Evolutionary conservation across 2,888 invertebrate genomes (phyloP).

Genomic region (Brassicogethes aeneus): DNA sequence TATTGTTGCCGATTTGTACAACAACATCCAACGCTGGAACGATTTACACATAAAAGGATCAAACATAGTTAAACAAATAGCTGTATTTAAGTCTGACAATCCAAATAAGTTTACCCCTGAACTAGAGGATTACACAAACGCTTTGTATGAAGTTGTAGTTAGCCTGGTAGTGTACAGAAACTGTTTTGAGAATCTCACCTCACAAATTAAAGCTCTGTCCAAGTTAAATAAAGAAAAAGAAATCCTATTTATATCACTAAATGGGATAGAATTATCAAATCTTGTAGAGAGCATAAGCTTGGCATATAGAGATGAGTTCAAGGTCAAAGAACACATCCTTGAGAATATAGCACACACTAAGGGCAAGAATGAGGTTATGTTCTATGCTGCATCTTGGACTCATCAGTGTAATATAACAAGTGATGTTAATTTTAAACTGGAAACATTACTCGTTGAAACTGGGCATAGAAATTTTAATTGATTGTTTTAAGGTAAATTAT

Average conservation of each 20-base stretch:
- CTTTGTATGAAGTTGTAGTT: conserved; percentile 26
- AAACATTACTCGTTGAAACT: conserved; percentile 36
- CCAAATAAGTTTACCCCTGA: conserved; percentile 17
- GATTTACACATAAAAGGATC: conserved; percentile 40
- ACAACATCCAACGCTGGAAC: conserved; percentile 47
- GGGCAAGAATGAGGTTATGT: conserved; percentile 38
- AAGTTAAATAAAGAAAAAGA: conserved; percentile 29
- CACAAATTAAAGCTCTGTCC: conserved; percentile 31
- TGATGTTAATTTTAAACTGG: conserved; percentile 29
- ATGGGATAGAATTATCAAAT: conserved; percentile 23
- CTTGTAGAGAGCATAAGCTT: conserved; percentile 25
- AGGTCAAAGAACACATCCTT: conserved; percentile 35
- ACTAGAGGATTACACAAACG: conserved; percentile 21
- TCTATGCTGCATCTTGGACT: conserved; percentile 41
- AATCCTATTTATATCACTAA: conserved; percentile 35
- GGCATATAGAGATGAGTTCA: conserved; percentile 39
- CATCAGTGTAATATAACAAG: conserved; percentile 40
- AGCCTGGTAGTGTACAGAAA: conserved; percentile 22
- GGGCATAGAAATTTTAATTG: conserved; percentile 31
- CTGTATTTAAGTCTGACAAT: conserved; percentile 26
- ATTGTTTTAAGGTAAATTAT: too few relatives aligned
- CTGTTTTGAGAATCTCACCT: conserved; percentile 23
- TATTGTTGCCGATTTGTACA: conserved; percentile 46
- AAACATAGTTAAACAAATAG: conserved; percentile 37
- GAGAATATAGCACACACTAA: conserved; percentile 41